phyloP scores from a whole-genome alignment of 2,113 vertebrate genomes.

The Myodes glareolus region DNA sequence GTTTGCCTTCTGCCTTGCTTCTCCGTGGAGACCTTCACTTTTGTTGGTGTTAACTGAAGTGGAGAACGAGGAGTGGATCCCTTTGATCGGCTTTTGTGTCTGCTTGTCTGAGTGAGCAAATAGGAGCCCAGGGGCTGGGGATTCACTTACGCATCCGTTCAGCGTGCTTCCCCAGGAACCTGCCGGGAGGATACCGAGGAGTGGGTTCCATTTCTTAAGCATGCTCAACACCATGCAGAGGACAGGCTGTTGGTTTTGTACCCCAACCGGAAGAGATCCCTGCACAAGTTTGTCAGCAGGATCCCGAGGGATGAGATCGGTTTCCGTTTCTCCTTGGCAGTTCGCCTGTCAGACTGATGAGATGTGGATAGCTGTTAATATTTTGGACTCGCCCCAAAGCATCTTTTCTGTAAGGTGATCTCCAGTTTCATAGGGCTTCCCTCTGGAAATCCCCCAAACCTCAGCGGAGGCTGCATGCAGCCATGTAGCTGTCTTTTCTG shows the following conservation, averaged over 20 bases:
- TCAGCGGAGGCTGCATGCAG: not conserved
- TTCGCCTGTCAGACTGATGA: not conserved
- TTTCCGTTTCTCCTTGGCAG: not conserved
- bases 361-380: not conserved
- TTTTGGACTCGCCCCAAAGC: not conserved
- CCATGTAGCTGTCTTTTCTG: not conserved
- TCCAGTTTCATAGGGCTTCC: not conserved
- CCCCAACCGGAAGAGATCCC: not conserved
- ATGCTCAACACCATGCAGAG: not conserved
- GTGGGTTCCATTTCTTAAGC: not conserved
- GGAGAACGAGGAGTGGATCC: not conserved
- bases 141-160: fast-evolving
- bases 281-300: not conserved
- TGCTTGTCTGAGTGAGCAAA: conserved; percentile 16
- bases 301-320: not conserved
- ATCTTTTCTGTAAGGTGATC: not conserved
- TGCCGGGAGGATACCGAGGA: not conserved
- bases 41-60: conserved; percentile 51
- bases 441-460: not conserved
- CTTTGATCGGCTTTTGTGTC: conserved; percentile 15
- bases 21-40: not conserved
- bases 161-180: fast-evolving
- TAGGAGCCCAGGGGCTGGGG: not conserved
- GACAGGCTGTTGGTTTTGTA: not conserved
- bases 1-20: conserved; percentile 27